Conservation (phyloP, 2,888 invertebrate genomes). For the Sphaerophoria taeniata region DNA sequence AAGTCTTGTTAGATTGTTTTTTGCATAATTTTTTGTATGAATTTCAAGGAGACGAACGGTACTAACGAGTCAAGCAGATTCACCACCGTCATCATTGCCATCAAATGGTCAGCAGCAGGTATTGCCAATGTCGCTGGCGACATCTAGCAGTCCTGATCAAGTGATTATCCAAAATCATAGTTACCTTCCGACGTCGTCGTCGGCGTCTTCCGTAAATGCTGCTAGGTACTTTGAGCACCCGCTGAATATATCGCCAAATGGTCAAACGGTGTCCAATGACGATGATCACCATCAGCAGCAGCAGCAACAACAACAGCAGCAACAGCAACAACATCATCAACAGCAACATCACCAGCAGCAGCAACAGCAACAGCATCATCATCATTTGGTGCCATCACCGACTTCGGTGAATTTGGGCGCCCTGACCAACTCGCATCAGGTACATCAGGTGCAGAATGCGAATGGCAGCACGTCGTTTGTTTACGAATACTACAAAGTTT, state of each 20-base stretch:
- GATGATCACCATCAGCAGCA: conserved; percentile 79
- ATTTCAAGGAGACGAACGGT: conserved; percentile 77
- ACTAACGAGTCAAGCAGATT: conserved; percentile 76
- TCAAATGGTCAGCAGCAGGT: conserved; percentile 73
- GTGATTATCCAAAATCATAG: conserved; percentile 76
- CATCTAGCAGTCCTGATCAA: conserved; percentile 75
- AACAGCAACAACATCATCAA: conserved; percentile 80
- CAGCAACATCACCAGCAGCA: conserved; percentile 79
- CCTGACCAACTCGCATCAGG: conserved; percentile 78
- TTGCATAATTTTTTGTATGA: conserved; percentile 38
- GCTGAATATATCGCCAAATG: conserved; percentile 86
- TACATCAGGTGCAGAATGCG: conserved; percentile 79
- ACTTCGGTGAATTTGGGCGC: conserved; percentile 79
- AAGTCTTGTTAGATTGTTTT: conserved; percentile 37
- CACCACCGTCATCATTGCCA: conserved; percentile 75
- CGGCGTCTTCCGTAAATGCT: conserved; percentile 4
- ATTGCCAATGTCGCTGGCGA: conserved; percentile 74
- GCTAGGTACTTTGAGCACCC: conserved; percentile 80
- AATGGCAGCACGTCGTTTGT: conserved; percentile 82
- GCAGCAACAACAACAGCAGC: conserved; percentile 67
- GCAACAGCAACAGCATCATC: conserved; percentile 76
- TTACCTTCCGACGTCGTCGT: conserved; percentile 76
- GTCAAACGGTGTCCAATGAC: conserved; percentile 76
- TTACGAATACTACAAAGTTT: conserved; percentile 91
- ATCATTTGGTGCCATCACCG: conserved; percentile 76